Evolutionary conservation across 2,113 vertebrate genomes (phyloP).

Genomic region (Archocentrus centrarchus): DNA sequence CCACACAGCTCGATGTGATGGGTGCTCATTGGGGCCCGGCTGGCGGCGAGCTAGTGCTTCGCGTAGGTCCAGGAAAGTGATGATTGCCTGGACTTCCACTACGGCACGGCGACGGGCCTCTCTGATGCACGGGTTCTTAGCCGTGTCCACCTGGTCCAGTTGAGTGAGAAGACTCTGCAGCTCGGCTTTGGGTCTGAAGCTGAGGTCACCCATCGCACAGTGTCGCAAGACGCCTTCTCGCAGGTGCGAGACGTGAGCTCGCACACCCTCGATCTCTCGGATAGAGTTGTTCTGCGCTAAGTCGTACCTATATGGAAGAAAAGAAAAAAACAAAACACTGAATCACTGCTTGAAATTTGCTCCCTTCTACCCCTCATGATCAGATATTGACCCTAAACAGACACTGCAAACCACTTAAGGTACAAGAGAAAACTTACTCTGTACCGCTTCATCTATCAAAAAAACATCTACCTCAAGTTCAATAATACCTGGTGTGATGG

Average conservation of each 20-base stretch:
- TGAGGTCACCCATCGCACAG: conserved; percentile 83
- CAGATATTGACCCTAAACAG: not conserved
- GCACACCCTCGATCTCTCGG: conserved; percentile 91
- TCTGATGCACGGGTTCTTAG: conserved; percentile 94
- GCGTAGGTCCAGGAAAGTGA: conserved; percentile 91
- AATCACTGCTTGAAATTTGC: not conserved
- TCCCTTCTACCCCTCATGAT: no score
- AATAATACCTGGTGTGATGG: fast-evolving
- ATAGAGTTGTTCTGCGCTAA: conserved; percentile 94
- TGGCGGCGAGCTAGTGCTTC: conserved; percentile 86
- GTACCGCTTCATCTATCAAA: not conserved
- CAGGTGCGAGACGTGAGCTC: conserved; percentile 86
- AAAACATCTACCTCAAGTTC: not conserved
- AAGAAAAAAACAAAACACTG: not conserved
- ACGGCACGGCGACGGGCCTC: conserved; percentile 94
- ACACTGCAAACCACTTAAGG: not conserved
- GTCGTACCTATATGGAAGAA: conserved; percentile 82
- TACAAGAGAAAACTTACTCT: not conserved
- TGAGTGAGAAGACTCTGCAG: conserved; percentile 90
- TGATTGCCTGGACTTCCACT: conserved; percentile 91
- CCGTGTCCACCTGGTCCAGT: conserved; percentile 92
- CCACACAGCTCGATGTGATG: conserved; percentile 88
- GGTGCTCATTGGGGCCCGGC: conserved; percentile 81
- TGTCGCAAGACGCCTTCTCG: conserved; percentile 85
- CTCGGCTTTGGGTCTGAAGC: conserved; percentile 88